These are phyloP conservation scores for Chrysodeixis includens DNA, from an alignment of 2,888 invertebrate species.

Conservation along the genomic window DNA sequence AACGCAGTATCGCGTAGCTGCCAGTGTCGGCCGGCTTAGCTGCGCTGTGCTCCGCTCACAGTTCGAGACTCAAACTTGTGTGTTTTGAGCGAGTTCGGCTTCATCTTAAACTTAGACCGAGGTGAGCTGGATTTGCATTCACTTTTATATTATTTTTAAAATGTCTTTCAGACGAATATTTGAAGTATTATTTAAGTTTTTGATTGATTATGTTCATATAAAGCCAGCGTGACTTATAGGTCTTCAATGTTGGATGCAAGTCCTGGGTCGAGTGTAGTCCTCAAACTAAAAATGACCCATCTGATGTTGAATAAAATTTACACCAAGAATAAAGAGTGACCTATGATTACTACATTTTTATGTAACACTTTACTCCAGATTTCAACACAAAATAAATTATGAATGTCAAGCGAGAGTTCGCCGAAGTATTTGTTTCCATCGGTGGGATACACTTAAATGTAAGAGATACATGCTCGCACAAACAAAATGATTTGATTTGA, in stretches of 20 bases:
- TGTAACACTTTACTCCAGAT: constrained; percentile 1
- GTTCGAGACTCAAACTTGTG: constrained; percentile 21
- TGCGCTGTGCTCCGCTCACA: neutral
- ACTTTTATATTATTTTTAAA: constrained; percentile 4
- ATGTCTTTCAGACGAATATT: neutral
- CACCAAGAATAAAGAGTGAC: neutral
- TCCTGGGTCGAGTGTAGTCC: too few relatives aligned
- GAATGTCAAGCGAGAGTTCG: constrained; percentile 8
- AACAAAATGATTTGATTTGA: constrained; percentile 55
- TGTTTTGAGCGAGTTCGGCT: constrained; percentile 21
- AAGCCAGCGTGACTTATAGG: too few relatives aligned
- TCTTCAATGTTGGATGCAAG: too few relatives aligned
- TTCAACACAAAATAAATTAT: constrained; percentile 12
- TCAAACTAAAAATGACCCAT: too few relatives aligned
- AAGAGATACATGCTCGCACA: constrained; percentile 38
- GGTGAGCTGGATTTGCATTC: constrained; percentile 16
- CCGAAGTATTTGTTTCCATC: constrained; percentile 6
- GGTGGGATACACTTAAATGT: constrained; percentile 21
- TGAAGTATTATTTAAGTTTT: neutral
- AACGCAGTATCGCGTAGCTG: constrained; percentile 18
- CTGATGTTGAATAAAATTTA: too few relatives aligned
- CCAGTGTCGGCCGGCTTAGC: neutral
- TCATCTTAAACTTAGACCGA: constrained; percentile 9
- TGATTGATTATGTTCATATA: neutral
- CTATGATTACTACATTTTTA: too few relatives aligned